Percentiles rank a stretch among this genome's conserved stretches.
Conservation (phyloP, 2,888 invertebrate species). For the Pollenia labialis region DNA sequence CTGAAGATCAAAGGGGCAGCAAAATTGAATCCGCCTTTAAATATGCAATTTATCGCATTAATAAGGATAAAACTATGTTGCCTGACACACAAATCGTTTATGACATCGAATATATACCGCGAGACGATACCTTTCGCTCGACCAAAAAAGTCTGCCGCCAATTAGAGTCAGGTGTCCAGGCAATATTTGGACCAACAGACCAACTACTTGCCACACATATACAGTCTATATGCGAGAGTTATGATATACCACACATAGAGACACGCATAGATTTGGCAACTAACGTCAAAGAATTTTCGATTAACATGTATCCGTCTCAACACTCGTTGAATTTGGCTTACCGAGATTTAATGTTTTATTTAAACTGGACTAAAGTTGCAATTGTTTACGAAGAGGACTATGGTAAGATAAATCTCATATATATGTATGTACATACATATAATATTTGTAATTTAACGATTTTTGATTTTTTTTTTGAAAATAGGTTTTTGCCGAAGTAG, state of each 20-base stretch:
- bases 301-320: constrained; percentile 95
- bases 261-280: constrained; percentile 88
- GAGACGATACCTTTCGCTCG: constrained; percentile 95
- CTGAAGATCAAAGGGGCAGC: constrained; percentile 94
- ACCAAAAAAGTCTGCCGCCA: constrained; percentile 90
- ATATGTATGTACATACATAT: no score
- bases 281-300: constrained; percentile 88
- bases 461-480: no score
- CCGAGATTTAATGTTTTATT: constrained; percentile 92
- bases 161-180: constrained; percentile 92
- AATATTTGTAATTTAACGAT: no score
- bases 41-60: constrained; percentile 96
- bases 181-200: constrained; percentile 90
- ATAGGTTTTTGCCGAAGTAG: no score
- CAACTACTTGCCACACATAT: constrained; percentile 92
- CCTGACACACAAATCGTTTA: constrained; percentile 95
- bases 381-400: constrained; percentile 97
- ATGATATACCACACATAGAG: constrained; percentile 96
- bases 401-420: constrained; percentile 86
- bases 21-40: constrained; percentile 96
- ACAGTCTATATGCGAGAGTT: constrained; percentile 93
- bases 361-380: constrained; percentile 97
- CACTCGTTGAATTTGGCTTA: constrained; percentile 92
- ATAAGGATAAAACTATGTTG: constrained; percentile 92
- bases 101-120: constrained; percentile 95